Evolutionary conservation across 2,113 vertebrate species (phyloP), one percentile per base, ranked within the genome.

Genomic region (Pseudorhombus dupliciocellatus): DNA sequence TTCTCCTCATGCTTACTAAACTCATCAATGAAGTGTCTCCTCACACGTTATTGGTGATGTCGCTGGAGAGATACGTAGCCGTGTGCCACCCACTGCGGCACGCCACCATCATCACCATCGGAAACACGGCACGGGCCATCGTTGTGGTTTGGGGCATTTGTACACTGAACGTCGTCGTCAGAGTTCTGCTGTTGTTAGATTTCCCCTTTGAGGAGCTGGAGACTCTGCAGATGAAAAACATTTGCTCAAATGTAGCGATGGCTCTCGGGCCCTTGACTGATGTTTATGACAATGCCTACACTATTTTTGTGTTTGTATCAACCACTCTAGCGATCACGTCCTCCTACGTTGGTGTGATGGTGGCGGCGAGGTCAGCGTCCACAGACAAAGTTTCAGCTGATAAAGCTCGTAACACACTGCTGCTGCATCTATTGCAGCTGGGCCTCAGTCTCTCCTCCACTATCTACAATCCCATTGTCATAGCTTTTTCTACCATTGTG

Each of bases 51-150:
- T 70, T 87, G 22, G 28, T 88, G 54, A 92, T 92, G 90, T 89
- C 87, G 15, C 25, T 92, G 63, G 91, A 92, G 81, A 83, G 88
- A 5, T 92, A 74, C 20, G 81, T 89, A 30, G 92, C 92, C 16
- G 89, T 92, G 54, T 90, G 89, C 28, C 84, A 65, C 60, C 92
- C 92, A 7, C 85, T 93, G 56, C 84, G 85, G 9, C 85, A 92
- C 25, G 28, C 82, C 26, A 20, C 44, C 42, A 50, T 92, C 24
- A 28, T 80, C 67, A 91, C 88, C 14, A 24, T 65, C 51, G 85
- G 70, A 31, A 92, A 69, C 73, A 91, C 90, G 6, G 21, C 1
- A 0, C 12, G 70, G 21, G 83, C 83, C 0, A 22, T 91, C 1
- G 21, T 56, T 25, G 30, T 55, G 12, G 30, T 85, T 11, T 93